Conservation (phyloP, 2,888 invertebrate genomes). For the Hermaeophaga mercurialis region DNA sequence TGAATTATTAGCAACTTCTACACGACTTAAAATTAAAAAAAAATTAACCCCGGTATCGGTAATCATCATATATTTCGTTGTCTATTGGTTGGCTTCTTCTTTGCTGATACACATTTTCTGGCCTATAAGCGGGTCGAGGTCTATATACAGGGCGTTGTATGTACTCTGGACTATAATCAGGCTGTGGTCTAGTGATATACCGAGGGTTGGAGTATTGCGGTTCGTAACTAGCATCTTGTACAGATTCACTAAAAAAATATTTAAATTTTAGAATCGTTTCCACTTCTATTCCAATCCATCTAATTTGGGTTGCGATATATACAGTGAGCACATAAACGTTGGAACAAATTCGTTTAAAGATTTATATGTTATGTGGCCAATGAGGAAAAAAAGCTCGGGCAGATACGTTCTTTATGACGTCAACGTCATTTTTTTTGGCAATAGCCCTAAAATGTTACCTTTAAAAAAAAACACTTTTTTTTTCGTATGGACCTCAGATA, state of each 20-base stretch:
- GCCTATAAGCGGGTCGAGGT: slow-evolving; percentile 33
- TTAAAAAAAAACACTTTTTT: no score
- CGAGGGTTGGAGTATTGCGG: slow-evolving; percentile 13
- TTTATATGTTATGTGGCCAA: no score
- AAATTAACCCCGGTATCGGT: no score
- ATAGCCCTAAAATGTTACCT: no score
- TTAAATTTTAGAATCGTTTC: neutral
- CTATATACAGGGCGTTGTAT: slow-evolving; percentile 26
- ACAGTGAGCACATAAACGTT: no score
- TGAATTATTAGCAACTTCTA: no score
- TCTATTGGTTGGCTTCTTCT: slow-evolving; percentile 31
- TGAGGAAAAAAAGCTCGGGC: no score
- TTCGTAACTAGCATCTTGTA: slow-evolving; percentile 13
- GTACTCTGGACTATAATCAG: slow-evolving; percentile 7
- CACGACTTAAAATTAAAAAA: no score
- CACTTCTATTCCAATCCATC: neutral
- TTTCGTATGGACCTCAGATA: no score
- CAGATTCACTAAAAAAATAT: slow-evolving; percentile 6
- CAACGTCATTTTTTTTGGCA: no score
- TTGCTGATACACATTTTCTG: slow-evolving; percentile 35
- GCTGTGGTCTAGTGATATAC: slow-evolving; percentile 9
- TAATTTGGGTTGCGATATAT: neutral
- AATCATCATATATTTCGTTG: slow-evolving; percentile 42
- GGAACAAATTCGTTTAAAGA: no score
- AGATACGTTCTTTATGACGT: no score